Evolutionary conservation across 1,140 invertebrate species (phyloP).

Genomic region (Achroia grisella): DNA sequence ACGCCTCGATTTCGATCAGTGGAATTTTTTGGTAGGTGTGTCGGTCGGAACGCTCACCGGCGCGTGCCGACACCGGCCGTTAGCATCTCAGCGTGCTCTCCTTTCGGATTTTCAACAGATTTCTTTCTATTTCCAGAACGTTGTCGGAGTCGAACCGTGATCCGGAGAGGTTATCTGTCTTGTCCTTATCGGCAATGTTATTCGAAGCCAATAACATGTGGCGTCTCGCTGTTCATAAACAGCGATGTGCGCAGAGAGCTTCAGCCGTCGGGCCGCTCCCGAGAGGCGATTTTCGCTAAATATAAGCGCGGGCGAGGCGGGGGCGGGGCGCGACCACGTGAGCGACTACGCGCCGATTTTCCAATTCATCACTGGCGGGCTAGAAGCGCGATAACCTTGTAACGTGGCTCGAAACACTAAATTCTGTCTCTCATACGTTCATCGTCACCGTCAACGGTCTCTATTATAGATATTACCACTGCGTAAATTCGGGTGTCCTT

Average conservation of each 20-base stretch:
- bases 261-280: conserved; percentile 56
- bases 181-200: conserved; percentile 62
- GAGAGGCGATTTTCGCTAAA: conserved; percentile 72
- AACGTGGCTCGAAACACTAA: conserved; percentile 56
- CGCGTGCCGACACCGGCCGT: conserved; percentile 37
- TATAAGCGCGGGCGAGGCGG: conserved; percentile 64
- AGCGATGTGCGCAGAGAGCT: conserved; percentile 50
- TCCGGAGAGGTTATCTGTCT: conserved; percentile 67
- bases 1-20: conserved; percentile 28
- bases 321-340: conserved; percentile 66
- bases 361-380: conserved; percentile 68
- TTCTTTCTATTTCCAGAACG: conserved; percentile 62
- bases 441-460: conserved; percentile 30
- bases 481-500: conserved; percentile 28
- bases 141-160: conserved; percentile 40
- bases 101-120: conserved; percentile 29
- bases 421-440: conserved; percentile 39
- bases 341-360: conserved; percentile 72
- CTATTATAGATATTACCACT: conserved; percentile 29
- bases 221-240: conserved; percentile 67
- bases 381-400: conserved; percentile 69
- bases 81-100: conserved; percentile 45
- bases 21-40: conserved; percentile 57
- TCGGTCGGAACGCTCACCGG: conserved; percentile 48
- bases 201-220: conserved; percentile 68